phyloP scores from a whole-genome alignment of 1,140 invertebrate genomes.

The Lasioglossum albipes region DNA sequence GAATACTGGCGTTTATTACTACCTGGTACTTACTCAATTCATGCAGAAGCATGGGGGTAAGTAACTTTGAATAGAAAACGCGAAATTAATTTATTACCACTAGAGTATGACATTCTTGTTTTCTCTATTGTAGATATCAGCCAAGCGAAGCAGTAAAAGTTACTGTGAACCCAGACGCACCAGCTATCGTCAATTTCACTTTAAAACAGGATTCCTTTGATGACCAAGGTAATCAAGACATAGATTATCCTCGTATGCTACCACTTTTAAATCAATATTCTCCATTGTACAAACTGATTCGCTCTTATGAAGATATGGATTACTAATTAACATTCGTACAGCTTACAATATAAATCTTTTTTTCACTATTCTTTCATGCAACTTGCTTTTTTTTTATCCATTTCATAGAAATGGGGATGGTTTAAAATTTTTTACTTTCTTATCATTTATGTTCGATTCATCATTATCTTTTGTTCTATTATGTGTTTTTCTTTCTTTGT shows the following conservation, averaged over 20 bases:
- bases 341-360: conserved; percentile 25
- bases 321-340: conserved; percentile 54
- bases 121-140: conserved; percentile 73
- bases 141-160: conserved; percentile 74
- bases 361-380: conserved; percentile 38
- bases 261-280: conserved; percentile 67
- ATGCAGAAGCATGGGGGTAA: conserved; percentile 87
- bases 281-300: conserved; percentile 53
- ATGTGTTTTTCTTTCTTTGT: conserved; percentile 45
- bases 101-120: conserved; percentile 5
- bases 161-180: conserved; percentile 71
- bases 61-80: conserved; percentile 35
- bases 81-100: background rate
- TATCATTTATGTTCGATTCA: conserved; percentile 33
- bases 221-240: conserved; percentile 76
- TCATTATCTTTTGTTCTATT: conserved; percentile 34
- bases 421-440: background rate
- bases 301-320: conserved; percentile 54
- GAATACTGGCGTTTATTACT: conserved; percentile 93
- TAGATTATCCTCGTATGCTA: conserved; percentile 69
- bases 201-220: conserved; percentile 68
- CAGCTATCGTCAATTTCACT: conserved; percentile 79
- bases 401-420: background rate
- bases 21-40: conserved; percentile 89
- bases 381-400: conserved; percentile 21